Base-by-base conservation (phyloP, 2,797 vertebrate species). In the Chelidonichthys spinosus region DNA sequence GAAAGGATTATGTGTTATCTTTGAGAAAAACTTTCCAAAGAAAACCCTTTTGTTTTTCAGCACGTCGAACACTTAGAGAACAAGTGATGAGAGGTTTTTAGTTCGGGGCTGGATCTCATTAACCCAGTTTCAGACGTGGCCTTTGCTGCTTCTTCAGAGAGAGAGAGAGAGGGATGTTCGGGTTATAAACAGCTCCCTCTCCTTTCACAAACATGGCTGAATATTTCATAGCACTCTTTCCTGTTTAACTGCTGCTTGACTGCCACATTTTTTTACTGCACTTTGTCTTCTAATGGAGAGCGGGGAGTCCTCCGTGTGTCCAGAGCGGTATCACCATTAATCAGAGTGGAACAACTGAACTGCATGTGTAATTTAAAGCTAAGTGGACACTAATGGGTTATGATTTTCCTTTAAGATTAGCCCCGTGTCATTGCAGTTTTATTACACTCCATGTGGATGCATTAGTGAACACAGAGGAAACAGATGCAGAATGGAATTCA, bases 221-320 rank as follows among this genome's bases (percentile, higher is more conserved):
- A 91, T 92, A 91, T 93, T 92, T 93, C 81, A 93, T 90, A 54
- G 46, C 54, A 13, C 71, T 81, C 63, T 53, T 69, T 85, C 63
- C 55, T 71, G 74, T 74, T 84, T 69, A 79, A 78, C 75, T 49
- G 63, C 71, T 58, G 77, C 79, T 63, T n/a, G 25, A 44, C 49
- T 42, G 58, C 59, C 56, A 78, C 70, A 74, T 69, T 67, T 25
- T 25, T 25, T 79, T 52, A 64, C 64, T 50, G 75, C 72, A 77
- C 76, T 77, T 78, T 56, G 42, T 72, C 56, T 68, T 64, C 69
- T 86, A 75, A 83, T 64, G 69, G 55, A 81, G 42, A 50, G 43
- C 61, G 60, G 74, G 61, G 44, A 70, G 52, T 69, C 69, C 72
- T 81, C 50, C 47, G 11, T 36, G 46, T 39, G 25, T 18, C 2